These are phyloP conservation scores for Acleris holmiana DNA, from an alignment of 2,888 invertebrate genomes.

Conservation along the genomic window DNA sequence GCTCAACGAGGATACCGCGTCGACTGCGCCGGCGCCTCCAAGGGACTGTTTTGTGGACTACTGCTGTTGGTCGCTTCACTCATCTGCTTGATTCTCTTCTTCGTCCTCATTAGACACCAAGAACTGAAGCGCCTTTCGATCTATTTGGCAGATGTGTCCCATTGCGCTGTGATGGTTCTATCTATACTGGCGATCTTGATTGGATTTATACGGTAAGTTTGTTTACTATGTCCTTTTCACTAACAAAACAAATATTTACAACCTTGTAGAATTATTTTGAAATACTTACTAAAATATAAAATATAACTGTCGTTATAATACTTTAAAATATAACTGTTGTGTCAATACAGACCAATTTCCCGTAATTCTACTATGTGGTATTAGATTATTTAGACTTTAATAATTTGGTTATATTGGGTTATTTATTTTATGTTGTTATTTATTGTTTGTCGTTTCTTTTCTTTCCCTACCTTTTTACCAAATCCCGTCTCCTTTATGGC, in stretches of 20 bases:
- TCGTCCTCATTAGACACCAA: conserved; percentile 95
- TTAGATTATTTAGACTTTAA: conserved; percentile 17
- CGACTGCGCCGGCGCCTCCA: conserved; percentile 97
- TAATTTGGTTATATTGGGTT: conserved; percentile 45
- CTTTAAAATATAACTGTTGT: no score
- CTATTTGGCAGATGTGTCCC: conserved; percentile 95
- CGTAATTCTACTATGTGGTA: conserved; percentile 19
- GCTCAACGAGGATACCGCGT: conserved; percentile 93
- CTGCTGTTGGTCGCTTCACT: conserved; percentile 94
- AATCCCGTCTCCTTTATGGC: conserved; percentile 42
- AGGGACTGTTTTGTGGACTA: conserved; percentile 96
- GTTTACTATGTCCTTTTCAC: conserved; percentile 7
- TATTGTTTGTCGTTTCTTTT: conserved; percentile 47
- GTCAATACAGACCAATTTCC: conserved; percentile 24
- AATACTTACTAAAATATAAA: no score
- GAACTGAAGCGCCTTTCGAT: conserved; percentile 93
- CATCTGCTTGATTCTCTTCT: conserved; percentile 97
- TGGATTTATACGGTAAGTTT: conserved; percentile 92
- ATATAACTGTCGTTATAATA: no score
- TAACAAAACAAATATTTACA: no score
- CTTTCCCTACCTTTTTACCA: conserved; percentile 41
- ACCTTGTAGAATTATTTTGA: no score
- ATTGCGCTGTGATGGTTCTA: conserved; percentile 93
- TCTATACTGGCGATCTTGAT: conserved; percentile 95
- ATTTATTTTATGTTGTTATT: conserved; percentile 49